These are phyloP conservation scores for Leptodirus hochenwartii DNA, from an alignment of 2,888 invertebrate genomes.

Conservation along the genomic window DNA sequence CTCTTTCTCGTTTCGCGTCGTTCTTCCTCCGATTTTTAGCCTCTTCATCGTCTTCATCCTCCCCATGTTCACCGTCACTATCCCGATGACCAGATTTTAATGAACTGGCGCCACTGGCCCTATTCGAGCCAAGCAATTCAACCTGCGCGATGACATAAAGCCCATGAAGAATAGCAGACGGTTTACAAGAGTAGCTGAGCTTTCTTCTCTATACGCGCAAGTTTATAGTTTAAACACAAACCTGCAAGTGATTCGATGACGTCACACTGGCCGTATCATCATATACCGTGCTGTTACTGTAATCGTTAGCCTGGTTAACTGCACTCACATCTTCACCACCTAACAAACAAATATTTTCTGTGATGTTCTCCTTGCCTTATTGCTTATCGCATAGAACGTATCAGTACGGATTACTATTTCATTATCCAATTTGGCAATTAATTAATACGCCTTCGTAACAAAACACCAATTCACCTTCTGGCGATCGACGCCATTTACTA, in stretches of 20 bases:
- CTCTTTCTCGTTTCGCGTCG: conserved; percentile 7
- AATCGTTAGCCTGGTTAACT: conserved; percentile 29
- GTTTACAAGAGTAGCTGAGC: too few species aligned
- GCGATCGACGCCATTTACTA: conserved; percentile 52
- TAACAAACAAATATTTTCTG: conserved; percentile 13
- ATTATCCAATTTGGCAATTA: not conserved
- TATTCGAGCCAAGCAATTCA: conserved; percentile 34
- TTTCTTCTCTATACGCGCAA: too few species aligned
- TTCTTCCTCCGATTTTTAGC: too few species aligned
- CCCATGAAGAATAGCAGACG: too few species aligned
- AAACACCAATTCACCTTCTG: conserved; percentile 33
- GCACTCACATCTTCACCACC: conserved; percentile 30
- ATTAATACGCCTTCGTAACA: conserved; percentile 3
- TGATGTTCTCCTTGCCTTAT: too few species aligned
- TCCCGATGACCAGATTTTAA: conserved; percentile 33
- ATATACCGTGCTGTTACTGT: conserved; percentile 29
- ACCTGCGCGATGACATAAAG: too few species aligned
- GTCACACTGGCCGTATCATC: conserved; percentile 34
- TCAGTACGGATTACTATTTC: not conserved
- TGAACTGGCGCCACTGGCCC: conserved; percentile 33
- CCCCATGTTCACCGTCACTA: conserved; percentile 32
- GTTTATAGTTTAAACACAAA: too few species aligned
- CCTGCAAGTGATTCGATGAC: too few species aligned
- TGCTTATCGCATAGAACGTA: too few species aligned
- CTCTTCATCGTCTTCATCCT: too few species aligned